Conservation (phyloP, 23 tunicate genomes). For the Oikopleura dioica region DNA sequence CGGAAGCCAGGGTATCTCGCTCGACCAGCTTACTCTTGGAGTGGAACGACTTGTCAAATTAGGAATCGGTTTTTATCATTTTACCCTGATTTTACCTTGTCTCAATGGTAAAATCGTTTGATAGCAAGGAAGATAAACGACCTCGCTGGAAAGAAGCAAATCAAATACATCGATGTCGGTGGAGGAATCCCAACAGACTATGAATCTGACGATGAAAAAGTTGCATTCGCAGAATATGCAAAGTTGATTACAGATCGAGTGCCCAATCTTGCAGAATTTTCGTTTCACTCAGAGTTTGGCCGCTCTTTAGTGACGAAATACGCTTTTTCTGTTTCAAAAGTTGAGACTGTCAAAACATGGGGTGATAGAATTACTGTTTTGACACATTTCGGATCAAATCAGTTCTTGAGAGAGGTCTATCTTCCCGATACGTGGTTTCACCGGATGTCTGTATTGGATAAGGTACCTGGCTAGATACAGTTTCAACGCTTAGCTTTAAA, state of each 20-base stretch:
- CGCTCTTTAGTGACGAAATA: not conserved
- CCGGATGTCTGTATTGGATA: not conserved
- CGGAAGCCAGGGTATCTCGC: constrained; percentile 1
- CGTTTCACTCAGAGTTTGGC: not conserved
- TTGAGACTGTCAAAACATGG: constrained; percentile 3
- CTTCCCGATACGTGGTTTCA: not conserved
- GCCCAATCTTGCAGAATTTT: not conserved
- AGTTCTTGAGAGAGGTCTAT: not conserved
- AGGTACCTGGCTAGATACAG: too few species aligned
- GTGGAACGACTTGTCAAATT: not conserved
- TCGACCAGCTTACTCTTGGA: not conserved
- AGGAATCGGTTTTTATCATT: not conserved
- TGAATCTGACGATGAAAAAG: not conserved
- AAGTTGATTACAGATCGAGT: not conserved
- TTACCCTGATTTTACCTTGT: not conserved
- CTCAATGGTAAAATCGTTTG: not conserved
- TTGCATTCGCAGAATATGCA: not conserved
- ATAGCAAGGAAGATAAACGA: not conserved
- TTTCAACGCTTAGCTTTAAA: too few species aligned
- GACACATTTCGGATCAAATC: constrained; percentile 2
- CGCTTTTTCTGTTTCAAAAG: not conserved
- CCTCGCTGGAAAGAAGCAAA: not conserved
- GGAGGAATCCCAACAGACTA: not conserved
- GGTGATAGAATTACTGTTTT: not conserved
- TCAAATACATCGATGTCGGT: not conserved